These are phyloP conservation scores for Gasterosteus aculeatus DNA, from an alignment of 2,113 vertebrate genomes.

Conservation along the genomic window DNA sequence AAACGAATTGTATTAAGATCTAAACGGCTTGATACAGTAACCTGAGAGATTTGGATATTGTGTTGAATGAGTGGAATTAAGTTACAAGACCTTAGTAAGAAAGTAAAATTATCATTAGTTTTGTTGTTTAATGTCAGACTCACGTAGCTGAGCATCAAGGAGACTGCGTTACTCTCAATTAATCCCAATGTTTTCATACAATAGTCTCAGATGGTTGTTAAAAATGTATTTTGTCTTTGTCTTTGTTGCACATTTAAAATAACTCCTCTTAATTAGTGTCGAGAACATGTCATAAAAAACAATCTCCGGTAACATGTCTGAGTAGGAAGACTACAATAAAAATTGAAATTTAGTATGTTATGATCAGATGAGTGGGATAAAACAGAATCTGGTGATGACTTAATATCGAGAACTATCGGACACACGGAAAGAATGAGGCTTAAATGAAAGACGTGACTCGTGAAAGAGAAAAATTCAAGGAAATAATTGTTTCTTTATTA, in stretches of 20 bases:
- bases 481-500: constrained; percentile 40
- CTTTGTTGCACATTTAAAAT: constrained; percentile 20
- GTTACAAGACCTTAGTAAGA: constrained; percentile 1
- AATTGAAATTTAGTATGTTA: constrained; percentile 13
- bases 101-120: background rate
- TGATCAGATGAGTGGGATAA: constrained; percentile 34
- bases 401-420: constrained; percentile 33
- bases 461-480: constrained; percentile 8
- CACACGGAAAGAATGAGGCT: constrained; percentile 39
- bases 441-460: constrained; percentile 49
- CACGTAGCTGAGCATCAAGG: constrained; percentile 3
- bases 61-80: background rate
- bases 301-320: constrained; percentile 22
- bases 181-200: constrained; percentile 17
- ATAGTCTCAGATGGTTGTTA: constrained; percentile 1
- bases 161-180: background rate
- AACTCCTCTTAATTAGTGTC: constrained; percentile 15
- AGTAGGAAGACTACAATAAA: constrained; percentile 43
- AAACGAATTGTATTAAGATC: constrained; percentile 29
- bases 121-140: constrained; percentile 10
- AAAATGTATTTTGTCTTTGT: background rate
- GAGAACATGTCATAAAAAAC: constrained; percentile 25
- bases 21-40: constrained; percentile 12
- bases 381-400: constrained; percentile 42
- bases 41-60: constrained; percentile 4